Evolutionary conservation across 2,113 vertebrate species (phyloP), one percentile per base, ranked within the genome.

Genomic region (Crypturellus undulatus): DNA sequence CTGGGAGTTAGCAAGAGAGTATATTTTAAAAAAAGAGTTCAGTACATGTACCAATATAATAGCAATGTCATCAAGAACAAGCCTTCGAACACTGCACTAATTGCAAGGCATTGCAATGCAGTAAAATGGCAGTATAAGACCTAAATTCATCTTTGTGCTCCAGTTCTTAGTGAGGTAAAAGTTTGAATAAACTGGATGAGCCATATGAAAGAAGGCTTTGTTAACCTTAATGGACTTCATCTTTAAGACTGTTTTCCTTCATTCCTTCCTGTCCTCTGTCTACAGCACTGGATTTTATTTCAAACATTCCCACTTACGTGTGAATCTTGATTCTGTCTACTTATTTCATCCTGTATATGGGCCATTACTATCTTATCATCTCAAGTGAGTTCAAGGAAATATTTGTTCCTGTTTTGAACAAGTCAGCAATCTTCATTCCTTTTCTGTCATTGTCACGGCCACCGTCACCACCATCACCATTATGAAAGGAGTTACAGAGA

Each of bases 311-410:
- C 49, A 8, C 38, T 81, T 79, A 32, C 9, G 25, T 43, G 58
- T 71, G 47, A 92, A 84, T 64, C 3, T 1, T 47, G 10, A 38
- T 79, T 85, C 85, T 58, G 54, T 84, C 34, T 58, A 1, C 45
- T 83, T 69, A 34, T 82, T 95, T 73, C 40, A 52, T 60, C 32
- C 69, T 70, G 52, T 47, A 16, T 36, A n/a, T 13, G 30, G 36
- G 67, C 84, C 59, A 84, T 75, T 17, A 16, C 32, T 84, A 34
- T 60, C 77, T 89, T 81, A 17, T 40, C 68, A 52, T 67, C 68
- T 91, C 38, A 79, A 82, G 34, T 26, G 70, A 68, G 14, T 58
- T 87, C 45, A 69, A 79, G 59, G 84, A 91, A 72, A 72, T 58
- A 2, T 11, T 79, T 79, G 67, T 58, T 12, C 22, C 49, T 54